Percentiles rank a stretch among this genome's conserved stretches.
Evolutionary conservation across 2,113 vertebrate species (phyloP).

Genomic region (Malurus cyaneus): DNA sequence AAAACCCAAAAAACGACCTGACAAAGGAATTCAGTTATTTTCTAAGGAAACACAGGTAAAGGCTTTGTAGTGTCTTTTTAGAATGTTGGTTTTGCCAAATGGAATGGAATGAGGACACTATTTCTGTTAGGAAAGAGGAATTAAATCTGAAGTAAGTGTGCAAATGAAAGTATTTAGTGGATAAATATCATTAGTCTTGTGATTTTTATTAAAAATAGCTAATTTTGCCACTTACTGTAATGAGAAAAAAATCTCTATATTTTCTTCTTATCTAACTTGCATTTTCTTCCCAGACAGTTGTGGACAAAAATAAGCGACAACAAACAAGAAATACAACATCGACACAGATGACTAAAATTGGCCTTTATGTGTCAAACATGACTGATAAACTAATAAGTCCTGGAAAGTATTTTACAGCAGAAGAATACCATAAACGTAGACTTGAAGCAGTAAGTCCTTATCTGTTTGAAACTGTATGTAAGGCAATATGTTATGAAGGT

Average conservation of each 20-base stretch:
- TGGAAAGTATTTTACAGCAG: slow-evolving; percentile 81
- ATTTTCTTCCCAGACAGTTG: slow-evolving; percentile 76
- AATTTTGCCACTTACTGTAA: not conserved
- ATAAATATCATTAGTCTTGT: not conserved
- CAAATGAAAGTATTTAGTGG: not conserved
- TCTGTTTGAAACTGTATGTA: not conserved
- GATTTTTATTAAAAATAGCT: not conserved
- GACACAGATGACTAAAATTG: slow-evolving; percentile 90
- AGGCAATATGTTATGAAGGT: not conserved
- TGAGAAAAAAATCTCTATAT: not conserved
- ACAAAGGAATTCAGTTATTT: slow-evolving; percentile 67
- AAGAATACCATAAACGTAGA: slow-evolving; percentile 74
- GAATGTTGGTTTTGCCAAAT: not conserved
- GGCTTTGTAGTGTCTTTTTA: not conserved
- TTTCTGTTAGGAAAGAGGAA: not conserved
- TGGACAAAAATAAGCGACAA: slow-evolving; percentile 72
- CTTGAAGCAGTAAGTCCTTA: slow-evolving; percentile 82
- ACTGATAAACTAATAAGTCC: slow-evolving; percentile 83
- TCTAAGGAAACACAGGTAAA: slow-evolving; percentile 87
- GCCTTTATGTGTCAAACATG: slow-evolving; percentile 84
- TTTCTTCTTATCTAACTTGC: not conserved
- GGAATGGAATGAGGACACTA: not conserved
- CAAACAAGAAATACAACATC: slow-evolving; percentile 80
- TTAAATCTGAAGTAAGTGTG: not conserved
- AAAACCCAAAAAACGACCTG: slow-evolving; percentile 67